Percentiles rank a stretch among this genome's conserved stretches.
These are phyloP conservation scores for Drosophila lacicola DNA, from an alignment of 2,888 invertebrate species.

Conservation along the genomic window DNA sequence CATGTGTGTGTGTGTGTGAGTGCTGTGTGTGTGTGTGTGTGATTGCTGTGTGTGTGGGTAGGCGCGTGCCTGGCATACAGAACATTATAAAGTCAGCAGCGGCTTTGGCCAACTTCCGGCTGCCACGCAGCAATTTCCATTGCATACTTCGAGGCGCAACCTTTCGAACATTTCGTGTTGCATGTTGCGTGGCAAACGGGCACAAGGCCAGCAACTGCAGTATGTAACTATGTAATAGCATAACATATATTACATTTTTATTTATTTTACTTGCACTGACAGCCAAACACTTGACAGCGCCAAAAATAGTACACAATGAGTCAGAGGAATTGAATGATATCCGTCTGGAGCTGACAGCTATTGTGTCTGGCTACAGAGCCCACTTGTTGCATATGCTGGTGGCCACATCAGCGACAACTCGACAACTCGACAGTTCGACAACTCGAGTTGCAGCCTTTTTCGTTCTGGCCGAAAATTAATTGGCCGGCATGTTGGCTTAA, in stretches of 20 bases:
- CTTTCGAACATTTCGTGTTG: constrained; percentile 31
- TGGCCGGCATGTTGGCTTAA: constrained; percentile 35
- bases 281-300: constrained; percentile 10
- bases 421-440: not conserved
- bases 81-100: constrained; percentile 28
- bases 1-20: not conserved
- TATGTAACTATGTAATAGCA: not conserved
- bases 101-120: constrained; percentile 54
- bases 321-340: constrained; percentile 5
- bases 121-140: constrained; percentile 41
- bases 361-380: constrained; percentile 15
- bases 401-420: not conserved
- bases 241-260: constrained; percentile 12
- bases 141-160: constrained; percentile 68
- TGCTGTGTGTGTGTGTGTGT: constrained; percentile 8
- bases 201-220: constrained; percentile 47
- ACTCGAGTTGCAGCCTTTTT: not conserved
- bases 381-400: constrained; percentile 40
- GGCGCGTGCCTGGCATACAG: constrained; percentile 46
- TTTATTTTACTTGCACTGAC: not conserved
- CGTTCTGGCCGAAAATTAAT: constrained; percentile 39
- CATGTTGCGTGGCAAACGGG: constrained; percentile 54
- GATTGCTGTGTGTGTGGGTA: constrained; percentile 16
- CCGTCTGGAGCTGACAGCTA: constrained; percentile 48
- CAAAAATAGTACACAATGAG: constrained; percentile 7